Conservation (phyloP, 37 sponge, comb jelly and placozoan species). For the Bolinopsis microptera region DNA sequence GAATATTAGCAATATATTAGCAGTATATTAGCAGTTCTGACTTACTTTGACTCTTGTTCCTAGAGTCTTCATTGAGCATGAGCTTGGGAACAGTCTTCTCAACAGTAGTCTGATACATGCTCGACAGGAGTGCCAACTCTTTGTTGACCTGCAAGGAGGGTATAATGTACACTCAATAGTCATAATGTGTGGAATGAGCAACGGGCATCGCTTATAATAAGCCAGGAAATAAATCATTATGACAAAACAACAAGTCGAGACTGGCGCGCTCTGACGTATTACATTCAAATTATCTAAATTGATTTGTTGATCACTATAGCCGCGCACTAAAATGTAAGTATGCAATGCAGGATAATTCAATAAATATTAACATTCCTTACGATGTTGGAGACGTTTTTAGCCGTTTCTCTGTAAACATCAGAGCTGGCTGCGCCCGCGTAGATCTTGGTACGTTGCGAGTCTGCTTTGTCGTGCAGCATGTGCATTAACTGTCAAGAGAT, state of each 20-base stretch:
- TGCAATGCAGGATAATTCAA: no score
- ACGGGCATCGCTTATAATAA: no score
- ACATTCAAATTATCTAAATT: no score
- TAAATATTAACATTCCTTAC: no score
- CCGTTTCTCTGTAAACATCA: background rate
- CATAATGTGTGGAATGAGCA: no score
- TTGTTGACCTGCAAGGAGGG: background rate
- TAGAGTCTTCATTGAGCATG: background rate
- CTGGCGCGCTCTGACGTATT: no score
- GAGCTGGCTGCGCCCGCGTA: slow-evolving; percentile 23
- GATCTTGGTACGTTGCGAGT: background rate
- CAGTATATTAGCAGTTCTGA: no score
- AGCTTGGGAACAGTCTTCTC: background rate
- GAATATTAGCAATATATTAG: no score
- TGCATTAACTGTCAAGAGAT: slow-evolving; percentile 26
- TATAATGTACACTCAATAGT: background rate
- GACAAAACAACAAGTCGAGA: no score
- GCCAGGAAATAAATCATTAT: no score
- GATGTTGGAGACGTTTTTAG: background rate
- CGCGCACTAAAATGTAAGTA: no score
- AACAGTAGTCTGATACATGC: background rate
- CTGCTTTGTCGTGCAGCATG: slow-evolving; percentile 42
- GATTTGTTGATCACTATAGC: no score
- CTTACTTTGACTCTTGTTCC: background rate
- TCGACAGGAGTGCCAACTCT: background rate